Evolutionary conservation across 2,888 invertebrate genomes (phyloP), one percentile per base, ranked within the genome.

Genomic region (Andrena trimmerana): DNA sequence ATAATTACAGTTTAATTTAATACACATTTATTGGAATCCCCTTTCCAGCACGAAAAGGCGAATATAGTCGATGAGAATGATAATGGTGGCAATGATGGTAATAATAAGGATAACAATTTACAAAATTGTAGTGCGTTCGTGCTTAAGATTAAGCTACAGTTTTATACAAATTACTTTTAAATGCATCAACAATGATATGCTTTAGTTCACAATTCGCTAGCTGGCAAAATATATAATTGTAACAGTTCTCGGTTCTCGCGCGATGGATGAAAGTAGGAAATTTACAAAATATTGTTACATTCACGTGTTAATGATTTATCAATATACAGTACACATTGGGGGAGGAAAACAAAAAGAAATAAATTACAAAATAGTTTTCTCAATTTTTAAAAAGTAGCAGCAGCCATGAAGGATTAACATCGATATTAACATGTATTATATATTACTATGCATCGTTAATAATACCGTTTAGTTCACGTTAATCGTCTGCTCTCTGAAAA

Each of bases 101-200:
- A 67, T 54, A 27, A 36, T 72, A 52, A 66, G 78, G 60, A 66
- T 63, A 33, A 33, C 42, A 57, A 48, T 82, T 82, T 80, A 87
- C 76, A 83, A 86, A 84, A 77, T 78, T 81, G 57, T 33, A 31
- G 24, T 69, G 54, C 70, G 60, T 72, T 74, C 70, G 57, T 66
- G 66, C 72, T 78, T 78, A 68, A 57, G 60, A 52, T 57, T 81
- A 81, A 73, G 52, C 57, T 73, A 74, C 70, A 42, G 66, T 80
- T 81, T 87, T 87, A 75, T 85, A 87, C 81, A 87, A 74, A 72
- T 85, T 73, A 80, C 10, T 76, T 78, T 71, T 77, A 85, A 87
- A 85, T 85, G 85, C 78, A 76, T 69, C 67, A 85, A 81, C 71
- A 78, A 77, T 59, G 65, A 81, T 75, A 78, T 85, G 75, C 16